Evolutionary conservation across 2,113 vertebrate species (phyloP).

Genomic region (Procavia capensis): DNA sequence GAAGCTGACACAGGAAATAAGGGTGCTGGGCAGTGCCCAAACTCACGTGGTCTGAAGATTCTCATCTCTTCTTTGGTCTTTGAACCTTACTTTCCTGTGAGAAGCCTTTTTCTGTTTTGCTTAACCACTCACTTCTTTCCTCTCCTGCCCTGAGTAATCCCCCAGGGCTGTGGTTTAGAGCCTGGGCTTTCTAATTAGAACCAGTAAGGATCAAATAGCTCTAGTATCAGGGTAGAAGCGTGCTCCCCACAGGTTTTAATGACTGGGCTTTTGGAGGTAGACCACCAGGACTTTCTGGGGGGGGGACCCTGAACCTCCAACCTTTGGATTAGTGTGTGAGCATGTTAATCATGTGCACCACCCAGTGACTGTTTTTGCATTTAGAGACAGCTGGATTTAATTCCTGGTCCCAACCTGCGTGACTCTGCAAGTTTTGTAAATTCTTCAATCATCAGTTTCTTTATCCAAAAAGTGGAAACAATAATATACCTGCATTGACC

Average conservation of each 20-base stretch:
- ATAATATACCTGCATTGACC: not conserved
- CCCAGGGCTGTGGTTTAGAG: not conserved
- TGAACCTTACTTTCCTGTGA: not conserved
- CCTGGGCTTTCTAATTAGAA: not conserved
- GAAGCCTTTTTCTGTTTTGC: not conserved
- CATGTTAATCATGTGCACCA: not conserved
- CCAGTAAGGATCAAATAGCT: no score
- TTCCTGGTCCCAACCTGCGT: not conserved
- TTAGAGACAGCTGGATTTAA: slow-evolving; percentile 9
- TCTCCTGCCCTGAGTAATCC: not conserved
- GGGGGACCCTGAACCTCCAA: not conserved
- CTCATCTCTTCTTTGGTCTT: not conserved
- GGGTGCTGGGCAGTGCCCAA: not conserved
- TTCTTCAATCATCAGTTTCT: slow-evolving; percentile 5
- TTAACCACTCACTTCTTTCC: no score
- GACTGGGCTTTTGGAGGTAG: no score
- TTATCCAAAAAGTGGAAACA: not conserved
- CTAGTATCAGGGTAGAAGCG: no score
- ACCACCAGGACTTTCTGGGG: no score
- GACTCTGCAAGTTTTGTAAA: slow-evolving; percentile 11
- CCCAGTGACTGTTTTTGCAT: not conserved
- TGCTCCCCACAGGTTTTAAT: no score
- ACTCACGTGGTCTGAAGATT: not conserved
- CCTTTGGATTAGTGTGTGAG: not conserved
- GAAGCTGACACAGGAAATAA: not conserved